Evolutionary conservation across 1,140 invertebrate species (phyloP).

Genomic region (Anastatus disparis): DNA sequence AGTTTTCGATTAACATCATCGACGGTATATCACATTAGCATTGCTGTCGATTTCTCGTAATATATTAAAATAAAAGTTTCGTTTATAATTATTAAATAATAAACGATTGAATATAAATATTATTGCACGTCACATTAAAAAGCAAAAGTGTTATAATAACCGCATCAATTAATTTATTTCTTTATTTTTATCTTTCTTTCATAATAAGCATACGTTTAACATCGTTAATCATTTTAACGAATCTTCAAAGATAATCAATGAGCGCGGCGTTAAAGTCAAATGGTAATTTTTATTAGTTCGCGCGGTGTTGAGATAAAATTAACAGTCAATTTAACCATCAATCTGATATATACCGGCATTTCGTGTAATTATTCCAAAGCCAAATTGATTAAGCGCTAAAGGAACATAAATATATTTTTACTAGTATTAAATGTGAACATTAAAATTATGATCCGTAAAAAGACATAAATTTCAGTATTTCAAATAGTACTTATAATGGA

Average conservation of each 20-base stretch:
- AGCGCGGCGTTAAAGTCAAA: not conserved
- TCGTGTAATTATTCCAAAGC: not conserved
- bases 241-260: not conserved
- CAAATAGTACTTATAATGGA: not conserved
- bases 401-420: too few species aligned
- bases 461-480: not conserved
- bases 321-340: constrained; percentile 1
- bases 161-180: constrained; percentile 12
- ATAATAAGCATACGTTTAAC: too few species aligned
- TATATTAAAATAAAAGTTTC: too few species aligned
- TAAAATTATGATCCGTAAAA: not conserved
- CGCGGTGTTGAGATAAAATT: not conserved
- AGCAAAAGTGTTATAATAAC: constrained; percentile 8
- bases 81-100: not conserved
- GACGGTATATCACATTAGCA: too few species aligned
- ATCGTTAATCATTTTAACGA: constrained; percentile 1
- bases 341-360: not conserved
- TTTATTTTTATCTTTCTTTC: constrained; percentile 12
- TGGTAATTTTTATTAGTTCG: not conserved
- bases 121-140: constrained; percentile 5
- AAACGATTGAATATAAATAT: not conserved
- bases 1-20: too few species aligned
- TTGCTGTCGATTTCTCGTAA: too few species aligned
- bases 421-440: too few species aligned
- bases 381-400: not conserved